Conservation (phyloP, 2,113 vertebrate species). For the Oceanodroma tethys region DNA sequence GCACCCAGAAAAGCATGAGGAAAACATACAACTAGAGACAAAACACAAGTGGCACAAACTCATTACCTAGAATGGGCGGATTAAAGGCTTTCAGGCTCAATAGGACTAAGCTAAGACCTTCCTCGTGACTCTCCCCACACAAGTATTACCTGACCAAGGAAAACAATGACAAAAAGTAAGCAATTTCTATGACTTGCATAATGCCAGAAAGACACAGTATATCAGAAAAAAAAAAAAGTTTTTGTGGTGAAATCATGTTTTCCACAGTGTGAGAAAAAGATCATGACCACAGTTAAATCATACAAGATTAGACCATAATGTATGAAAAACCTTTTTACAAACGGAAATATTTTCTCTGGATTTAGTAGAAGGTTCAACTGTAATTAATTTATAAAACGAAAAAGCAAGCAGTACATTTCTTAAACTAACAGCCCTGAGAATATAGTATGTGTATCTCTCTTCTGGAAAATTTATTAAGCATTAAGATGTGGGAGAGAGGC, state of each 20-base stretch:
- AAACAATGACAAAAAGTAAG: background rate
- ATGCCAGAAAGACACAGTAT: background rate
- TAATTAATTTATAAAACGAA: constrained; percentile 45
- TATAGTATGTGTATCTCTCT: background rate
- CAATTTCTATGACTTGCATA: background rate
- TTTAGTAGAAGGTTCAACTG: background rate
- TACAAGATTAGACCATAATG: background rate
- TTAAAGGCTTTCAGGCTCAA: constrained; percentile 22
- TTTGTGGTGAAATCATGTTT: background rate
- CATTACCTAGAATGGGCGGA: background rate
- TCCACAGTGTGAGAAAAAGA: background rate
- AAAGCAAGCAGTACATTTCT: constrained; percentile 29
- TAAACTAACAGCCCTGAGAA: constrained; percentile 10
- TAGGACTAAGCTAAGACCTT: background rate
- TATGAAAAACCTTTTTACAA: constrained; percentile 20
- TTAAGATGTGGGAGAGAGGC: background rate
- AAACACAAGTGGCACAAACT: background rate
- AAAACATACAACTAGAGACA: constrained; percentile 1
- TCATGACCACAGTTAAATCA: background rate
- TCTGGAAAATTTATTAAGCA: constrained; percentile 29
- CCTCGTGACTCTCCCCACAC: background rate
- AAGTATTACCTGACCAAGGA: background rate
- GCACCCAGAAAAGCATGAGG: constrained; percentile 17
- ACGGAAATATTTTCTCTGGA: constrained; percentile 13
- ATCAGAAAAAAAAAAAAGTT: background rate